These are phyloP conservation scores for Merodon equestris DNA, from an alignment of 2,888 invertebrate genomes.

Conservation along the genomic window DNA sequence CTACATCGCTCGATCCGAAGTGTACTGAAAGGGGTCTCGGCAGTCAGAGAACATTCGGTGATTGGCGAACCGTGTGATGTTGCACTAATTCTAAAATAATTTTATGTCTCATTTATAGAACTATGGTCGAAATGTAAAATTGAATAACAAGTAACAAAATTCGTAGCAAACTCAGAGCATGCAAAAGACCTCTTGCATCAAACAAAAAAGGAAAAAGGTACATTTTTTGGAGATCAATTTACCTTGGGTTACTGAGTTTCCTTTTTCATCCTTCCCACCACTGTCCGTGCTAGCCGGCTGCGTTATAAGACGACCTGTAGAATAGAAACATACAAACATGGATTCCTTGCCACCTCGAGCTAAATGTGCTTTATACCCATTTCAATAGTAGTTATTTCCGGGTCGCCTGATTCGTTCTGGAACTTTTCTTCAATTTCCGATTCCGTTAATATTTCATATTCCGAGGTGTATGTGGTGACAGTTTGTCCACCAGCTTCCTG, in stretches of 20 bases:
- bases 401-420: constrained; percentile 74
- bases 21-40: too few species aligned
- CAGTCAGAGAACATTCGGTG: too few species aligned
- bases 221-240: not conserved
- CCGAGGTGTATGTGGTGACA: constrained; percentile 77
- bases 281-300: constrained; percentile 74
- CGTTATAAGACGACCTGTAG: constrained; percentile 74
- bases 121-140: too few species aligned
- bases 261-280: constrained; percentile 66
- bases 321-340: not conserved
- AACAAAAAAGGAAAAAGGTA: too few species aligned
- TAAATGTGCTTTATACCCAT: constrained; percentile 72
- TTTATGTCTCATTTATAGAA: too few species aligned
- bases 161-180: too few species aligned
- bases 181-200: too few species aligned
- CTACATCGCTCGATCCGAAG: too few species aligned
- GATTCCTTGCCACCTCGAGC: not conserved
- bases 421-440: constrained; percentile 78
- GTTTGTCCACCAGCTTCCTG: constrained; percentile 76
- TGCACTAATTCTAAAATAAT: too few species aligned
- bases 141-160: too few species aligned
- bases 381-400: constrained; percentile 76
- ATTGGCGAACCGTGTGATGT: too few species aligned
- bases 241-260: constrained; percentile 53
- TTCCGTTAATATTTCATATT: constrained; percentile 78